These are phyloP conservation scores for Chironomus striatipennis DNA, from an alignment of 1,140 invertebrate genomes.

Conservation along the genomic window DNA sequence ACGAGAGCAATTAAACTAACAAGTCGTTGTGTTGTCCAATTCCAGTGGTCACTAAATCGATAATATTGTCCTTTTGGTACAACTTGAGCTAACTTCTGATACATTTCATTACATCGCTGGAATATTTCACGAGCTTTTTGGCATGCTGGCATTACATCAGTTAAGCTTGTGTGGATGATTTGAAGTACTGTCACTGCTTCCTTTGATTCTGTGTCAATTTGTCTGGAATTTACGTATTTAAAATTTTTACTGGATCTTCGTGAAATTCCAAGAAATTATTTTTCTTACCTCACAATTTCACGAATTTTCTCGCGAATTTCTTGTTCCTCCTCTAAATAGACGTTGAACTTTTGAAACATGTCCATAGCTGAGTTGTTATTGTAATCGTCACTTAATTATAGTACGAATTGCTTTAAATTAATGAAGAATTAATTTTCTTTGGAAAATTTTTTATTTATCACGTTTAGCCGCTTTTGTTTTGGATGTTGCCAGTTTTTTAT, in stretches of 20 bases:
- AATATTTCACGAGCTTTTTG: slow-evolving; percentile 48
- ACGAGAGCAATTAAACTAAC: slow-evolving; percentile 68
- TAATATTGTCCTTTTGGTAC: slow-evolving; percentile 63
- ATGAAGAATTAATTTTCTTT: background rate
- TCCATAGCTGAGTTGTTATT: slow-evolving; percentile 32
- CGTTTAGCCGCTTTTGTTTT: background rate
- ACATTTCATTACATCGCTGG: slow-evolving; percentile 46
- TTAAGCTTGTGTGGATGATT: slow-evolving; percentile 56
- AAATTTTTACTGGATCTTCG: background rate
- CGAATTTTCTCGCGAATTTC: slow-evolving; percentile 61
- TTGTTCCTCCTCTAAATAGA: slow-evolving; percentile 54
- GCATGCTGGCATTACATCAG: slow-evolving; percentile 48
- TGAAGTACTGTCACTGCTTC: slow-evolving; percentile 62
- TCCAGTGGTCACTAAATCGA: slow-evolving; percentile 68
- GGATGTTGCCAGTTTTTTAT: too few relatives aligned
- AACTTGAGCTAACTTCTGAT: slow-evolving; percentile 47
- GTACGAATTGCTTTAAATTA: background rate
- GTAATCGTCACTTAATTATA: too few relatives aligned
- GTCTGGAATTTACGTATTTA: slow-evolving; percentile 41
- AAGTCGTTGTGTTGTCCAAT: slow-evolving; percentile 68
- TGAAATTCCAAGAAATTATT: background rate
- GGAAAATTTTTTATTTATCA: slow-evolving; percentile 27
- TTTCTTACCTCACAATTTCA: slow-evolving; percentile 33
- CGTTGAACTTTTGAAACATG: slow-evolving; percentile 55
- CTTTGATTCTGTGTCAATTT: slow-evolving; percentile 58